Conservation (phyloP, 2,888 invertebrate species). For the Acanthosepion lycidas region DNA sequence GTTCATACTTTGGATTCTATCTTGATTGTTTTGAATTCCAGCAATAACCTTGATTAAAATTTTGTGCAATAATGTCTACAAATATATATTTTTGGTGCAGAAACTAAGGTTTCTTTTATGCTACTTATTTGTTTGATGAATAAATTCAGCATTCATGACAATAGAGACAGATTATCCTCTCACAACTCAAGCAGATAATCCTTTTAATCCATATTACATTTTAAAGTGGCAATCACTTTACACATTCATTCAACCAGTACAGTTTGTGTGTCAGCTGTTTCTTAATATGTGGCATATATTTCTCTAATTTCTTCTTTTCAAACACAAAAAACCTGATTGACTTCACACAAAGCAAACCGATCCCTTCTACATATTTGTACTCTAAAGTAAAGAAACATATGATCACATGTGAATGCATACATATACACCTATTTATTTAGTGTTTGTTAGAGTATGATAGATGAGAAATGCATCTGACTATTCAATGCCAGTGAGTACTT, state of each 20-base stretch:
- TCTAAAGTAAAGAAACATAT: no score
- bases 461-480: no score
- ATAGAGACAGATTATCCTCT: not conserved
- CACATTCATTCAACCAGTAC: not conserved
- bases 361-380: no score
- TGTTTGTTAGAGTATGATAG: no score
- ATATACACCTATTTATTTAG: no score
- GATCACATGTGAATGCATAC: no score
- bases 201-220: not conserved
- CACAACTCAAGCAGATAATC: not conserved
- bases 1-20: no score
- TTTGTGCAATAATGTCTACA: no score
- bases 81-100: not conserved
- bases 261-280: not conserved
- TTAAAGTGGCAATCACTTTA: not conserved
- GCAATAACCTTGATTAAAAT: no score
- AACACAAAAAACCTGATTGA: not conserved
- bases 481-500: no score
- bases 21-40: no score
- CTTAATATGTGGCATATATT: not conserved
- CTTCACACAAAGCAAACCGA: not conserved
- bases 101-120: not conserved
- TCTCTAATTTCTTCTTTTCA: not conserved
- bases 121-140: not conserved
- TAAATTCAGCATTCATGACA: not conserved